Conservation (phyloP, 2,113 vertebrate species). For the Sylvia atricapilla region DNA sequence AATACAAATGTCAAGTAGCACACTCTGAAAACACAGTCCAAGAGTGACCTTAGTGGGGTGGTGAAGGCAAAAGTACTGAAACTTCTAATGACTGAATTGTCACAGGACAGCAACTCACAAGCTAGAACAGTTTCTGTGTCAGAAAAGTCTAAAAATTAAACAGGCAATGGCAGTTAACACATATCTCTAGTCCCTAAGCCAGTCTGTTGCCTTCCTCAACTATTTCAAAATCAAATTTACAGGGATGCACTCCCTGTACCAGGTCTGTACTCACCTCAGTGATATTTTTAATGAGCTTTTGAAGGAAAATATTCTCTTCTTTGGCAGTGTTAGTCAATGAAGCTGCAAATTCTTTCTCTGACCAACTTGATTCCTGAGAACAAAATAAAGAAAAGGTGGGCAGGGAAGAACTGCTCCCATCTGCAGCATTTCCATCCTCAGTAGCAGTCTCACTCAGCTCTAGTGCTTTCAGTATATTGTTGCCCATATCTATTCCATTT, state of each 20-base stretch:
- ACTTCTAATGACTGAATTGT: not conserved
- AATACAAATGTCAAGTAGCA: not conserved
- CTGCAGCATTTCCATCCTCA: not conserved
- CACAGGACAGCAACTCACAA: not conserved
- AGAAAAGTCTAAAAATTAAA: not conserved
- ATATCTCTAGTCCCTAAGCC: not conserved
- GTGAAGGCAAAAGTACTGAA: not conserved
- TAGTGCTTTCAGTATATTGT: not conserved
- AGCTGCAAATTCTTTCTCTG: slow-evolving; percentile 64
- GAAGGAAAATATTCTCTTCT: slow-evolving; percentile 71
- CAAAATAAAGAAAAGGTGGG: not conserved
- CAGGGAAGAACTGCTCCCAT: not conserved
- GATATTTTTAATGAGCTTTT: slow-evolving; percentile 68
- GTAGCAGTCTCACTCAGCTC: not conserved
- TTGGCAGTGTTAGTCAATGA: slow-evolving; percentile 54
- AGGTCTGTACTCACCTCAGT: slow-evolving; percentile 55
- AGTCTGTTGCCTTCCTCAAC: not conserved
- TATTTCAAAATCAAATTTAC: not conserved
- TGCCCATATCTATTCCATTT: not conserved
- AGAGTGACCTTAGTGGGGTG: rapidly evolving
- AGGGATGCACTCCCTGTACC: not conserved
- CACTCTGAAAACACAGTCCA: not conserved
- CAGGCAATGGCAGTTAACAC: not conserved
- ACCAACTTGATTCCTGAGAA: slow-evolving; percentile 65
- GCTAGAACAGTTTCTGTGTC: not conserved